These are phyloP conservation scores for Phymastichus coffea DNA, from an alignment of 1,140 invertebrate genomes.

Conservation along the genomic window DNA sequence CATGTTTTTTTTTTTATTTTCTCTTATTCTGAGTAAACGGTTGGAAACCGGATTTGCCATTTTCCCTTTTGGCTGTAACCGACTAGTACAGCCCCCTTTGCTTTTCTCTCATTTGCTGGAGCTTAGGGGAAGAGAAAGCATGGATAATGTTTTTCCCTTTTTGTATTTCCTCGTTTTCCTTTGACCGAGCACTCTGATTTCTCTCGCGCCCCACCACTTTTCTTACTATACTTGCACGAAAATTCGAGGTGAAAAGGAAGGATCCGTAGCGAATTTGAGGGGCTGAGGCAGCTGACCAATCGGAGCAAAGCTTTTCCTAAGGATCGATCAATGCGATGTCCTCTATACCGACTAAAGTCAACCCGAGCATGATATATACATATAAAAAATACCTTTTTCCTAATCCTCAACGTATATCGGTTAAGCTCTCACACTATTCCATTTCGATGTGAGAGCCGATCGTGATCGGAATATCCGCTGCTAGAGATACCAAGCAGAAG, in stretches of 20 bases:
- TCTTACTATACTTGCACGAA: conserved; percentile 9
- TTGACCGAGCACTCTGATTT: conserved; percentile 20
- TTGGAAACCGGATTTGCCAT: not conserved
- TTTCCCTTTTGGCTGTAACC: conserved; percentile 11
- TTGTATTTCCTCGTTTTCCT: conserved; percentile 15
- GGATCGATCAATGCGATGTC: conserved; percentile 54
- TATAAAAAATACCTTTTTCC: not conserved
- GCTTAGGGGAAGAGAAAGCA: not conserved
- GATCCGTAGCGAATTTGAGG: conserved; percentile 30
- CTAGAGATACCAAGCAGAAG: not conserved
- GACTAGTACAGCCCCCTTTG: conserved; percentile 2
- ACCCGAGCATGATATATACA: no score
- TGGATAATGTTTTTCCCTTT: conserved; percentile 16
- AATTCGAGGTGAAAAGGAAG: conserved; percentile 26
- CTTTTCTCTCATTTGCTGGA: conserved; percentile 31
- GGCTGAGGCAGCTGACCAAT: conserved; percentile 42
- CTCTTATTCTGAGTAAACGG: no score
- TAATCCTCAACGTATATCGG: not conserved
- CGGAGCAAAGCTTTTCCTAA: conserved; percentile 38
- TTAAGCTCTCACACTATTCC: conserved; percentile 10
- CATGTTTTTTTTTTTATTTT: no score
- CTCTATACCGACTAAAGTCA: conserved; percentile 49
- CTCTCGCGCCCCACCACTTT: conserved; percentile 22
- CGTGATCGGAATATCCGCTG: conserved; percentile 1
- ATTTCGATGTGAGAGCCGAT: conserved; percentile 1